These are phyloP conservation scores for Eospalax fontanierii DNA, from an alignment of 2,797 vertebrate genomes.

Conservation along the genomic window DNA sequence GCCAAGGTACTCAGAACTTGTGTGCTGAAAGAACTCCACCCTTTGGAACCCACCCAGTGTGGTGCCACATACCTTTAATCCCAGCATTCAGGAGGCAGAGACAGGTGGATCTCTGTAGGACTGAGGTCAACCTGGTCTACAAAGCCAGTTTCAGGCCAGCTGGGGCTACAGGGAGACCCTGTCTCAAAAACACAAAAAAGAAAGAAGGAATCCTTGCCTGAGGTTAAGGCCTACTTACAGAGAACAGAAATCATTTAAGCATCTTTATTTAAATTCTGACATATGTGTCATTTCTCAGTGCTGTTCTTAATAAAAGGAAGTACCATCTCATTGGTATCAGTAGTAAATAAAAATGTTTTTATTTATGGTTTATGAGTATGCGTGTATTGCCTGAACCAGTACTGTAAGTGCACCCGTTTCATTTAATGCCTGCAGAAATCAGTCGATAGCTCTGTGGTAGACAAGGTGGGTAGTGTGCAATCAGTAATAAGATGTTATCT, in stretches of 20 bases:
- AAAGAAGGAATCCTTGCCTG: not conserved
- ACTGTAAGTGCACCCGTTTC: too few species aligned
- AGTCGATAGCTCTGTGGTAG: too few species aligned
- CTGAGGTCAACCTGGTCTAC: too few species aligned
- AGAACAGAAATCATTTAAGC: not conserved
- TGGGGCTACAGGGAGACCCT: too few species aligned
- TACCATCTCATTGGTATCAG: not conserved
- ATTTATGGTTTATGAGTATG: too few species aligned
- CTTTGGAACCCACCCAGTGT: not conserved
- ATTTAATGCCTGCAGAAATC: too few species aligned
- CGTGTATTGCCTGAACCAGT: too few species aligned
- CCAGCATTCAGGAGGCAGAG: too few species aligned
- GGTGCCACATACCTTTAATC: too few species aligned
- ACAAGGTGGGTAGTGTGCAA: too few species aligned
- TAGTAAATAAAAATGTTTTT: too few species aligned
- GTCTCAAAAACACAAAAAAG: not conserved
- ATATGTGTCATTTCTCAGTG: constrained; percentile 15
- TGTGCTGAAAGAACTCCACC: not conserved
- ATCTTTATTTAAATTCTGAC: not conserved
- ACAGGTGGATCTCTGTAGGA: too few species aligned
- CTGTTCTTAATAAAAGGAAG: constrained; percentile 34
- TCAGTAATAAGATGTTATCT: constrained; percentile 25
- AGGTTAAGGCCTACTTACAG: not conserved
- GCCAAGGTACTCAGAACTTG: not conserved
- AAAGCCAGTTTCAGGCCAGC: not conserved